These are phyloP conservation scores for Mesoclemmys tuberculata DNA, from an alignment of 2,113 vertebrate genomes.

Conservation along the genomic window DNA sequence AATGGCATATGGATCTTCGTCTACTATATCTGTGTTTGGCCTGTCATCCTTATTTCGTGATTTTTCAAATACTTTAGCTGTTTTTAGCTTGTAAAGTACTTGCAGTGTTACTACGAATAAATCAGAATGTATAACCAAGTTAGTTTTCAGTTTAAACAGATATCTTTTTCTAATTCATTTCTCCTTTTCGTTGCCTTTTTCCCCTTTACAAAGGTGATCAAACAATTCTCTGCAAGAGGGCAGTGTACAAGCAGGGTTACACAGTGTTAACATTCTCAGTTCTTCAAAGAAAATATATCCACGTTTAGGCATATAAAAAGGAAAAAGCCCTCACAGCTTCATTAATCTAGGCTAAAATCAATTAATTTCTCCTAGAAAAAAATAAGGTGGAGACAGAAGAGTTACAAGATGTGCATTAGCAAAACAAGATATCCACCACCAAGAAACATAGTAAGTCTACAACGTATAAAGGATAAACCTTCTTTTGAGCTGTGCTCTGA, in stretches of 20 bases:
- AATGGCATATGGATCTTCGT: conserved; percentile 98
- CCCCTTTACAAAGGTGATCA: neutral
- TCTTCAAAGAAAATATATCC: neutral
- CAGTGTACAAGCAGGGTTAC: neutral
- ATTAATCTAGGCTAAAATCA: neutral
- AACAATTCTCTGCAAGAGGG: neutral
- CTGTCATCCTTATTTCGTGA: conserved; percentile 93
- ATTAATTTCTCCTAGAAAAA: neutral
- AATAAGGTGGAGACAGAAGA: neutral
- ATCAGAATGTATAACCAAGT: conserved; percentile 27
- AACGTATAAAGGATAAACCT: neutral
- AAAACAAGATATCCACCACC: neutral
- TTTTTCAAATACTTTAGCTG: conserved; percentile 98
- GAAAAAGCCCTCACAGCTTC: neutral
- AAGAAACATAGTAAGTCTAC: neutral
- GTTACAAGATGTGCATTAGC: neutral
- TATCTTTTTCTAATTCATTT: neutral
- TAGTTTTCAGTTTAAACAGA: conserved; percentile 17
- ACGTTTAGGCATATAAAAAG: neutral
- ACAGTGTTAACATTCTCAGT: neutral
- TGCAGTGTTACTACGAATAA: conserved; percentile 92
- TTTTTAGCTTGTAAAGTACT: conserved; percentile 98
- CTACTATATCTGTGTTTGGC: conserved; percentile 90
- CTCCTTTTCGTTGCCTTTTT: neutral
- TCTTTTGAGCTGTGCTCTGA: neutral